phyloP scores from a whole-genome alignment of 2,113 vertebrate genomes.

The Ictalurus punctatus region DNA sequence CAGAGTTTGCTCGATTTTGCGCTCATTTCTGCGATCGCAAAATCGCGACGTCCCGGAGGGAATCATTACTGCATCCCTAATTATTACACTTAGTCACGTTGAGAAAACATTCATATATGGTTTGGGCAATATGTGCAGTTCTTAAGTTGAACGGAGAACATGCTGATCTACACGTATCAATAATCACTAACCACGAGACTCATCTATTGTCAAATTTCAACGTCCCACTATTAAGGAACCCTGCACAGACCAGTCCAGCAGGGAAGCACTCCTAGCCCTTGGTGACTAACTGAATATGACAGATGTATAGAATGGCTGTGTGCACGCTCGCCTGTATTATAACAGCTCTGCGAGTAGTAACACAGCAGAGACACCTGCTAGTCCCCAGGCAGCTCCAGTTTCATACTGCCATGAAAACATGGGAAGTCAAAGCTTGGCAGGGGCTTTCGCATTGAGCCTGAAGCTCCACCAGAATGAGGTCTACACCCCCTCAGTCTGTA shows the following conservation, averaged over 20 bases:
- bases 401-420: constrained; percentile 34
- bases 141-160: background rate
- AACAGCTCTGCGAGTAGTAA: constrained; percentile 29
- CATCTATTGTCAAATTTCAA: background rate
- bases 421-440: constrained; percentile 28
- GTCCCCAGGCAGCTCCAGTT: constrained; percentile 43
- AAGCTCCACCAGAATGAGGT: constrained; percentile 17
- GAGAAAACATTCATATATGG: background rate
- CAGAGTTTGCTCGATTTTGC: too few species aligned
- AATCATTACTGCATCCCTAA: background rate
- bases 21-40: too few species aligned
- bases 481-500: constrained; percentile 29
- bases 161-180: background rate
- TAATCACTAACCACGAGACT: background rate
- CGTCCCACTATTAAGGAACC: background rate
- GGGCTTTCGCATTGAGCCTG: constrained; percentile 4
- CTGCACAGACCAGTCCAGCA: background rate
- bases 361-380: constrained; percentile 42
- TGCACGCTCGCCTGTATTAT: background rate
- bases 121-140: background rate
- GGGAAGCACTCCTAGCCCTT: background rate
- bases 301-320: constrained; percentile 14
- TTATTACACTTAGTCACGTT: background rate
- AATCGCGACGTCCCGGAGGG: too few species aligned
- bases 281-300: constrained; percentile 3